A percentile compares a stretch with the other conserved stretches of the same genome.
Evolutionary conservation across 2,113 vertebrate species (phyloP).

Genomic region (Aegithalos caudatus): DNA sequence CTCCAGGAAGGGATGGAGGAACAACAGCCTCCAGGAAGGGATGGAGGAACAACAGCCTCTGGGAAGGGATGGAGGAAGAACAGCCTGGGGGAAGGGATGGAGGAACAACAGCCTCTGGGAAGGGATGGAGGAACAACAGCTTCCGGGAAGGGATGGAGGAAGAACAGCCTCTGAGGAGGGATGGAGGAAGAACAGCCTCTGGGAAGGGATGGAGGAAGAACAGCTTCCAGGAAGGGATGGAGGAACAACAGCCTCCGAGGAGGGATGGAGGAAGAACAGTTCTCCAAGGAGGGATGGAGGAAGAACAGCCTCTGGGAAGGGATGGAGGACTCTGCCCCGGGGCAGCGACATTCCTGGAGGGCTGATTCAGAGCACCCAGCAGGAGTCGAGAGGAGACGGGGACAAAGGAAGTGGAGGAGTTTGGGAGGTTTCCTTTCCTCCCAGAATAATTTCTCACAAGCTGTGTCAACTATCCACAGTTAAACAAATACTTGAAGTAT

Average conservation of each 20-base stretch:
- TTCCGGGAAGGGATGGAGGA: background rate
- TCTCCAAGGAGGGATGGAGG: too few relatives aligned
- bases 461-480: conserved; percentile 65
- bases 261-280: background rate
- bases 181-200: background rate
- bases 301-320: background rate
- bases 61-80: background rate
- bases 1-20: background rate
- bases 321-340: background rate
- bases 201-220: background rate
- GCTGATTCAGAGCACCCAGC: background rate
- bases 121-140: background rate
- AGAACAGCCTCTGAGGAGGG: background rate
- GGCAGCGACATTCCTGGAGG: background rate
- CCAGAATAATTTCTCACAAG: conserved; percentile 61
- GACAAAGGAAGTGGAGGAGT: background rate
- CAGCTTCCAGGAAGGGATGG: background rate
- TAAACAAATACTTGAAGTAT: conserved; percentile 63
- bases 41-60: background rate
- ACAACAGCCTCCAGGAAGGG: background rate
- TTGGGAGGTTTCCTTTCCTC: conserved; percentile 17
- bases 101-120: background rate
- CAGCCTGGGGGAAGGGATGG: background rate
- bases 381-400: background rate
- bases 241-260: background rate